Conservation (phyloP, 2,113 vertebrate genomes). For the Damaliscus lunatus region DNA sequence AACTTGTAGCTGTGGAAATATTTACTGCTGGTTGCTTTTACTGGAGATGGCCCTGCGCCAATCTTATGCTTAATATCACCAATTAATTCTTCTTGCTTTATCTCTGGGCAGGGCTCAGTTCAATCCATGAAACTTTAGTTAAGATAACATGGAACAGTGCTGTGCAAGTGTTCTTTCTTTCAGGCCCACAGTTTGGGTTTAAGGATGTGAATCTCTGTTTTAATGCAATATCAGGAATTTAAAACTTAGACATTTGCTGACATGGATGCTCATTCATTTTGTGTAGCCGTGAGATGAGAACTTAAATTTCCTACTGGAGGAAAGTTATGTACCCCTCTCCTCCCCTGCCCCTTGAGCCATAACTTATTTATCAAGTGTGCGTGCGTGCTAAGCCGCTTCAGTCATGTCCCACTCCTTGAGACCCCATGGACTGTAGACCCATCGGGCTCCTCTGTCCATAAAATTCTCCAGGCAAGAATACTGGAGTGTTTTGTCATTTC, state of each 20-base stretch:
- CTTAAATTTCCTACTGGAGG: neutral
- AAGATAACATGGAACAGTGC: neutral
- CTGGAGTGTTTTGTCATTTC: neutral
- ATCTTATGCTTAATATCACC: neutral
- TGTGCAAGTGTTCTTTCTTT: neutral
- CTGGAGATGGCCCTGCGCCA: neutral
- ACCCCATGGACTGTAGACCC: neutral
- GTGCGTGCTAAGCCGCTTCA: rapidly evolving
- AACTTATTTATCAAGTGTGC: neutral
- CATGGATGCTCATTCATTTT: neutral
- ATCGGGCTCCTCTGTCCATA: neutral
- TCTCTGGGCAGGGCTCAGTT: neutral
- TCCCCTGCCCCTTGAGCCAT: neutral
- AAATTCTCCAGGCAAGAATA: neutral
- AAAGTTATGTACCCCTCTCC: neutral
- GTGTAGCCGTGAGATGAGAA: neutral
- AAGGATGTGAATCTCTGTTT: neutral
- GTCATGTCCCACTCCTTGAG: neutral
- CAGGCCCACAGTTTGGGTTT: neutral
- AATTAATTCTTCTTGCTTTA: neutral
- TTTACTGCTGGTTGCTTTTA: neutral
- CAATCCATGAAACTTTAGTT: neutral
- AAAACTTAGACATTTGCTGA: neutral
- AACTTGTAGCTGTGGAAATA: neutral
- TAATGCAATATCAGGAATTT: neutral